Evolutionary conservation across 2,888 invertebrate species (phyloP).

Genomic region (Apamea sordens): DNA sequence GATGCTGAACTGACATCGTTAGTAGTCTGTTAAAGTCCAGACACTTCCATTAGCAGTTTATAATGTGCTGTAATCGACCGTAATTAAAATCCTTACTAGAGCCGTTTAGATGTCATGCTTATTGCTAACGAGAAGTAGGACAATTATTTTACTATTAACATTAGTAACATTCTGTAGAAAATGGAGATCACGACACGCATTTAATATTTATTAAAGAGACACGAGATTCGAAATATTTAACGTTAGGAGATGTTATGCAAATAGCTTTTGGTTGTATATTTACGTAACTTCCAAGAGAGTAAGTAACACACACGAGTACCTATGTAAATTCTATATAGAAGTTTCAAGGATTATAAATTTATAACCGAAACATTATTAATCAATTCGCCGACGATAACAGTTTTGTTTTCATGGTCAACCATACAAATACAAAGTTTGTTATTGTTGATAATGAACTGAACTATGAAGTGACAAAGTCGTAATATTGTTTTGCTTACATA

Average conservation of each 20-base stretch:
- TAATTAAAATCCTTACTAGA: slow-evolving; percentile 6
- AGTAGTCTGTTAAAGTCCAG: neutral
- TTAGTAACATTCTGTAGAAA: neutral
- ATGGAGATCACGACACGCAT: neutral
- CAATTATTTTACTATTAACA: neutral
- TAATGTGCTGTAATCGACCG: neutral
- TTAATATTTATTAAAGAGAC: slow-evolving; percentile 19
- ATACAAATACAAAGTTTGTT: slow-evolving; percentile 31
- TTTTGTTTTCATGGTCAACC: slow-evolving; percentile 21
- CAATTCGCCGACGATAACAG: neutral
- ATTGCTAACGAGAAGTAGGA: neutral
- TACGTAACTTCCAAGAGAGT: neutral
- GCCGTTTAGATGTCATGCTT: neutral
- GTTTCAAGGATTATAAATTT: slow-evolving; percentile 40
- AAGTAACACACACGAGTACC: neutral
- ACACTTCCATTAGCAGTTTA: neutral
- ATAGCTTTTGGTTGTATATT: slow-evolving; percentile 4
- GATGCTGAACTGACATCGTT: neutral
- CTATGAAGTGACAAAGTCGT: neutral
- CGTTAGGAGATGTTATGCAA: neutral
- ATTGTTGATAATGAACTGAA: neutral
- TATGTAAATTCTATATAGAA: neutral
- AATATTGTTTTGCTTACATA: neutral
- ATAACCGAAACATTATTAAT: slow-evolving; percentile 1
- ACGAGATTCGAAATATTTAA: slow-evolving; percentile 4